Evolutionary conservation across 2,888 invertebrate species (phyloP), one percentile per base, ranked within the genome.

Genomic region (Gibbula magus): DNA sequence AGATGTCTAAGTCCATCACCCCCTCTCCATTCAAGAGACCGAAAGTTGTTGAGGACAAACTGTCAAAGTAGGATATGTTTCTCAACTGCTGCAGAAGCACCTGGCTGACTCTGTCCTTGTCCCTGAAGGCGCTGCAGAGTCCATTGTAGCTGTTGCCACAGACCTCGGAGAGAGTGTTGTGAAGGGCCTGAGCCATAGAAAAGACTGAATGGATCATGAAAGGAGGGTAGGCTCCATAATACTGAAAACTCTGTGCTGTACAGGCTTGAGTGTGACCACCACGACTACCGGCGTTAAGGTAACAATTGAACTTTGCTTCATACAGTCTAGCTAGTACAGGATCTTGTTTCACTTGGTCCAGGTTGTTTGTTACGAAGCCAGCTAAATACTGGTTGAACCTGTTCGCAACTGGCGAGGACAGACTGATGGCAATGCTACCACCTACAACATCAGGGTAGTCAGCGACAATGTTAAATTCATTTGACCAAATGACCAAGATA

Each of bases 111-210:
- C 74, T 70, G 8, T 77, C 35, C 18, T 79, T 61, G 39, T 83
- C 79, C 7, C 87, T 61, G 81, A 88, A 88, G 29, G 81, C 78
- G 35, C 82, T 82, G 73, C 89, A 89, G 10, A 89, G 77, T 1
- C 87, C 88, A 54, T 80, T 77, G 70, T 88, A 87, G 22, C 77
- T 75, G 4, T 35, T 78, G 0, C 89, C 88, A 78, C 90, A 91
- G 45, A 85, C 79, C 0, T 90, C 88, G n/a, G 85, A 81, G 20
- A 92, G 82, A 2, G 91, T 87, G n/a, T 87, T 79, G 79, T 92
- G 89, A 18, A 93, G 77, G 3, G 91, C 92, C 51, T 89, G 86
- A 0, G 91, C 90, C 45, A 91, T 81, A 0, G 91, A 87, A 78
- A 91, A 89, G 0, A 93, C 91, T 10, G 92, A 86, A 53, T 84